Conservation (phyloP, 2,888 invertebrate genomes). For the Eustalomyia histrio region DNA sequence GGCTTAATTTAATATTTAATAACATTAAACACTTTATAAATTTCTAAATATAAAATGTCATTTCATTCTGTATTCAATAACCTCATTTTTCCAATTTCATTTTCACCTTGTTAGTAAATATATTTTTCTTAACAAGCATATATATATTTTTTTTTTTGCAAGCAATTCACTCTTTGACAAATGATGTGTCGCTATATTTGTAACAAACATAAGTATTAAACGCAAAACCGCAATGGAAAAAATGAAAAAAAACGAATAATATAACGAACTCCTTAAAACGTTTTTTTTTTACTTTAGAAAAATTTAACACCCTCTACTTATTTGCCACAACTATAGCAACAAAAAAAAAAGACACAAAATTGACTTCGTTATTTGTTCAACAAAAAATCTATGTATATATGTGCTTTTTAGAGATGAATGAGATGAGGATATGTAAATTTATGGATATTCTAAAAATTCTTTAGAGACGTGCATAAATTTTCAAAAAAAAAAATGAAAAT, state of each 20-base stretch:
- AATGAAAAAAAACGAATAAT: not conserved
- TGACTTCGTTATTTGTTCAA: constrained; percentile 22
- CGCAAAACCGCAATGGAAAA: constrained; percentile 7
- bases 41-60: constrained; percentile 25
- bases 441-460: constrained; percentile 26
- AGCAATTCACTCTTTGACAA: constrained; percentile 12
- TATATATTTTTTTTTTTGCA: not conserved
- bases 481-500: not conserved
- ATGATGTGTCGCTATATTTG: constrained; percentile 33
- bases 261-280: constrained; percentile 28
- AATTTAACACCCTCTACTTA: constrained; percentile 4
- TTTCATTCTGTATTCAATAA: not conserved
- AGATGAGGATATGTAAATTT: constrained; percentile 19
- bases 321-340: constrained; percentile 10
- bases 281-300: not conserved
- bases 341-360: constrained; percentile 10
- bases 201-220: not conserved
- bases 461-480: constrained; percentile 49
- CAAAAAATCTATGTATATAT: constrained; percentile 1
- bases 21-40: not conserved
- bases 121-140: constrained; percentile 29
- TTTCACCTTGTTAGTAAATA: constrained; percentile 13
- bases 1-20: not conserved
- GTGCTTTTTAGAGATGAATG: not conserved
- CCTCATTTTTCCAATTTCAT: not conserved